A percentile compares a stretch with the other conserved stretches of the same genome.
Evolutionary conservation across 2,888 invertebrate genomes (phyloP).

Genomic region (Machimus atricapillus): DNA sequence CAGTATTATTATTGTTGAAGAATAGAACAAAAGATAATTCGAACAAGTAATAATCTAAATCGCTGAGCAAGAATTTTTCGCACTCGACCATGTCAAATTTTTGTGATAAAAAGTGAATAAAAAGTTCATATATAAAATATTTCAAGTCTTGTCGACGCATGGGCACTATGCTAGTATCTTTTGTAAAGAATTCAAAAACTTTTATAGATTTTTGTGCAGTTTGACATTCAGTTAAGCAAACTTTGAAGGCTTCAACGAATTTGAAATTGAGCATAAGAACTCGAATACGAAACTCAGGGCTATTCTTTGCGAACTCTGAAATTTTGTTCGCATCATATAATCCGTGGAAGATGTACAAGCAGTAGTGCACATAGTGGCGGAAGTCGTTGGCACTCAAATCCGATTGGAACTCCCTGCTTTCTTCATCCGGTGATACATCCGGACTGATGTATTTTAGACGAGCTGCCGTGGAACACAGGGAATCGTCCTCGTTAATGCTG

Average conservation of each 20-base stretch:
- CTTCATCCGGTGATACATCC: constrained; percentile 41
- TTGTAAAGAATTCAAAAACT: constrained; percentile 62
- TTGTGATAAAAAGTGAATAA: constrained; percentile 58
- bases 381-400: constrained; percentile 41
- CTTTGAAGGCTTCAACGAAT: constrained; percentile 60
- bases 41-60: constrained; percentile 61
- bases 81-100: constrained; percentile 59
- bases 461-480: constrained; percentile 53
- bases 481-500: constrained; percentile 57
- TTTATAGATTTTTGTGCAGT: constrained; percentile 57
- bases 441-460: constrained; percentile 49
- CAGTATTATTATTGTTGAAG: constrained; percentile 57
- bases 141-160: constrained; percentile 60
- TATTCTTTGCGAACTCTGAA: constrained; percentile 55
- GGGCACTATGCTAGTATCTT: constrained; percentile 62
- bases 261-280: constrained; percentile 61
- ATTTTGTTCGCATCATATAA: constrained; percentile 61
- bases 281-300: constrained; percentile 59
- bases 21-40: constrained; percentile 61
- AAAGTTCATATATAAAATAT: constrained; percentile 60
- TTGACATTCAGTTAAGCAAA: constrained; percentile 57
- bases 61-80: constrained; percentile 59
- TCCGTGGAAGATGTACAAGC: constrained; percentile 62
- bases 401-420: neutral
- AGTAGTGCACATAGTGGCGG: constrained; percentile 61